Percentiles rank a stretch among this genome's conserved stretches.
These are phyloP conservation scores for Anolis sagrei DNA, from an alignment of 2,113 vertebrate genomes.

Conservation along the genomic window DNA sequence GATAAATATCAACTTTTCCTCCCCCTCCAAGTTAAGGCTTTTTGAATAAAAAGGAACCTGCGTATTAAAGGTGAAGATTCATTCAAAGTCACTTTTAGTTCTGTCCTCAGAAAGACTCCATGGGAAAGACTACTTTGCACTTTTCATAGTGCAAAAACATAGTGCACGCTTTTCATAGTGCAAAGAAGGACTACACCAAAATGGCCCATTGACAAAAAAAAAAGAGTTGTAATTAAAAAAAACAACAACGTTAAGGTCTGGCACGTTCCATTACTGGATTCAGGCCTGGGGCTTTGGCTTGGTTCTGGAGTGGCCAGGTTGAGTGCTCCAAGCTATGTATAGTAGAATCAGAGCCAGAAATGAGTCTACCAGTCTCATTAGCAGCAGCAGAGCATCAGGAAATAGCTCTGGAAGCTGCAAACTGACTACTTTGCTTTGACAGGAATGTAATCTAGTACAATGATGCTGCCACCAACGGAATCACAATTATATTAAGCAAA, in stretches of 20 bases:
- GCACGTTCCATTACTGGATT: neutral
- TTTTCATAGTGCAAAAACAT: neutral
- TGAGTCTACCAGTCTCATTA: neutral
- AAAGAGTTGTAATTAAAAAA: neutral
- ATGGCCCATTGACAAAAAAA: neutral
- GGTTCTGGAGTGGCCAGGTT: neutral
- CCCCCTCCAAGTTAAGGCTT: neutral
- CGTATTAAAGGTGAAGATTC: neutral
- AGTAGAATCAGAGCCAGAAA: neutral
- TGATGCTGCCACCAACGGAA: neutral
- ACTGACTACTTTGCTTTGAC: neutral
- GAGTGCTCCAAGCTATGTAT: neutral
- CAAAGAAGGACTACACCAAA: neutral
- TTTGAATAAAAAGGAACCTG: neutral
- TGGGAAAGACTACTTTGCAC: neutral
- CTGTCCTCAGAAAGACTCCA: neutral
- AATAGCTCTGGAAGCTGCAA: neutral
- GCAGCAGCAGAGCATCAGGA: neutral
- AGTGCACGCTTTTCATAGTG: neutral
- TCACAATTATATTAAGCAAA: slow-evolving; percentile 4
- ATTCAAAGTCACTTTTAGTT: neutral
- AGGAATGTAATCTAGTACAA: neutral
- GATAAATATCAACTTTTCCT: neutral
- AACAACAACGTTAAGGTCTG: neutral
- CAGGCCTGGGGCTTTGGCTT: neutral